A percentile compares a stretch with the other conserved stretches of the same genome.
These are phyloP conservation scores for Hirtodrosophila histrioides DNA, from an alignment of 2,888 invertebrate species.

Conservation along the genomic window DNA sequence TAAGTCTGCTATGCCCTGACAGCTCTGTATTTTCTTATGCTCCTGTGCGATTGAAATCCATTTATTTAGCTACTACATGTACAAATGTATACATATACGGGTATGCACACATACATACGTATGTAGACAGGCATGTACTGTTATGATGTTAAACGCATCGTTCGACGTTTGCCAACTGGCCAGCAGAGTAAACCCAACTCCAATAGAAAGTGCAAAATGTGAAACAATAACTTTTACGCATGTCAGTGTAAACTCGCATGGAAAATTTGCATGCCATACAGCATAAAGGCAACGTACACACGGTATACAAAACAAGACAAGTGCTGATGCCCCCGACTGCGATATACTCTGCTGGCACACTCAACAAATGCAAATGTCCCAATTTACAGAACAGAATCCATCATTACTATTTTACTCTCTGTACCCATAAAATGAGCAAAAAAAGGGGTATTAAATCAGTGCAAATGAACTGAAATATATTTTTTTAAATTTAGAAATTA, in stretches of 20 bases:
- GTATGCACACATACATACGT: background rate
- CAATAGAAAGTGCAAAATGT: slow-evolving; percentile 70
- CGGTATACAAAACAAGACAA: background rate
- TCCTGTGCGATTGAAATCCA: slow-evolving; percentile 35
- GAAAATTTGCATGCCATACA: slow-evolving; percentile 65
- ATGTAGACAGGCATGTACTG: background rate
- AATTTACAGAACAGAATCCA: no score
- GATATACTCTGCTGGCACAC: no score
- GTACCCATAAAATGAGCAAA: no score
- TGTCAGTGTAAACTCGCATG: slow-evolving; percentile 72
- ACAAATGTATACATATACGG: slow-evolving; percentile 2
- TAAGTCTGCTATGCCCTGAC: background rate
- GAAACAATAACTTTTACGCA: slow-evolving; percentile 78
- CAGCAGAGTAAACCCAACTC: slow-evolving; percentile 37
- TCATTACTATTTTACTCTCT: no score
- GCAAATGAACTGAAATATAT: no score
- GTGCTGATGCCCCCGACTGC: no score
- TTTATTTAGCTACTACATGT: slow-evolving; percentile 21
- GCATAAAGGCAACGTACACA: slow-evolving; percentile 15
- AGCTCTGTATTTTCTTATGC: slow-evolving; percentile 4
- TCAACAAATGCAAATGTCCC: no score
- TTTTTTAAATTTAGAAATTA: no score
- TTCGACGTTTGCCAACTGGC: slow-evolving; percentile 29
- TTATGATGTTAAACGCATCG: slow-evolving; percentile 1
- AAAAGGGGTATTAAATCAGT: no score